Base-by-base conservation (phyloP, 2,113 vertebrate genomes). In the Sinocyclocheilus grahami region DNA sequence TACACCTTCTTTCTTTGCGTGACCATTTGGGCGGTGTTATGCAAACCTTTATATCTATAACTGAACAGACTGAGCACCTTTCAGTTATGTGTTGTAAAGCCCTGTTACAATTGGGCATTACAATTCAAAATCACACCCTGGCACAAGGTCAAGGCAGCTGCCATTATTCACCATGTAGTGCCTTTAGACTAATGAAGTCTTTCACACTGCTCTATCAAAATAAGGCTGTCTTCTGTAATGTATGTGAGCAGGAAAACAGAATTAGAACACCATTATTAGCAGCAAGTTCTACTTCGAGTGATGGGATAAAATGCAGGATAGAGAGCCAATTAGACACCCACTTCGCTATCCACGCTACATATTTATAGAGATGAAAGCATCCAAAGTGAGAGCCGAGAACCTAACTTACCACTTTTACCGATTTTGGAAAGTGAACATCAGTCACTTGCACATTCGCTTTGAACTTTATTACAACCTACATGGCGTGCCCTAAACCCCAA, bases 31-130 rank as follows among this genome's bases (percentile, higher is more conserved):
- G 27, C 27, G 27, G 27, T 27, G 27, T 27, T 27, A 27, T 27
- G 27, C 27, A 27, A 27, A 27, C 27, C 27, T 27, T 27, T 27
- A 27, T 27, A 27, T 27, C 27, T 27, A 27, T 27, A 27, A 27
- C 63, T 12, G 63, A 51, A 83, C 63, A 79, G 37, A 75, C 13
- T 16, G n/a, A 79, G 63, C 27, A 39, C 42, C 51, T 86, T 86
- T 86, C 76, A 78, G 55, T 87, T 74, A 87, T 87, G 76, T 75
- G 24, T 67, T 65, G 53, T 69, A 51, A 69, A 87, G 63, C 33
- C 37, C 72, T 58, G 42, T 74, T 37, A 67, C 63, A 77, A 84
- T 48, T 58, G n/a, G 63, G 42, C 46, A 71, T 78, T 51, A 69
- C 72, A 69, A 77, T 78, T 72, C 58, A 71, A 72, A 78, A 84